Evolutionary conservation across 2,797 vertebrate species (phyloP).

Genomic region (Cyprinella venusta): DNA sequence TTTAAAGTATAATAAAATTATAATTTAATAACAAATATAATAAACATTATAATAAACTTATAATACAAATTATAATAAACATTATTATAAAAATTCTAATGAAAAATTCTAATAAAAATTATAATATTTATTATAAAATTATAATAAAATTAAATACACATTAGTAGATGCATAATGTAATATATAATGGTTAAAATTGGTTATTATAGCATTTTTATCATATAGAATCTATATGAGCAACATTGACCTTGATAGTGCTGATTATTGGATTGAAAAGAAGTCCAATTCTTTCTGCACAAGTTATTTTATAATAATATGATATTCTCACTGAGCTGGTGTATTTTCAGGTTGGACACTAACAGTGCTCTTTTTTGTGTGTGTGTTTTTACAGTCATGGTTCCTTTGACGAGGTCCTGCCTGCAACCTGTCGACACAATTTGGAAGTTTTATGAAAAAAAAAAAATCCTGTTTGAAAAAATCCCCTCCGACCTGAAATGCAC

Average conservation of each 20-base stretch:
- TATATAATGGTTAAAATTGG: background rate
- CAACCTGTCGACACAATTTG: conserved; percentile 78
- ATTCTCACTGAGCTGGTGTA: background rate
- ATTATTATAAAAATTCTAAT: no score
- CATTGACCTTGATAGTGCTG: background rate
- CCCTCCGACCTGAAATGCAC: conserved; percentile 47
- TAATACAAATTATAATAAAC: no score
- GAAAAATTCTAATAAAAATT: no score
- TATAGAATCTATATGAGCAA: background rate
- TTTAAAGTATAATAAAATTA: no score
- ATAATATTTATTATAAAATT: no score
- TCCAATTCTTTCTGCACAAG: background rate
- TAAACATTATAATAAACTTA: background rate
- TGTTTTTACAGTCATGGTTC: conserved; percentile 91
- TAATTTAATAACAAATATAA: no score
- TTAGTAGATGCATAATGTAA: background rate
- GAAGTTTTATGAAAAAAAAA: conserved; percentile 66
- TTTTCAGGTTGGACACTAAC: conserved; percentile 29
- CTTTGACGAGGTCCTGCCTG: conserved; percentile 90
- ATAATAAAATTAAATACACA: background rate
- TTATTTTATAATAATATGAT: background rate
- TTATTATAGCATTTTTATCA: background rate
- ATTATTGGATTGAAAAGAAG: background rate
- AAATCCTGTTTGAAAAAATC: conserved; percentile 52
- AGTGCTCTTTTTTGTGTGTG: background rate